Base-by-base conservation (phyloP, 1,140 invertebrate species). In the Achatina immaculata region DNA sequence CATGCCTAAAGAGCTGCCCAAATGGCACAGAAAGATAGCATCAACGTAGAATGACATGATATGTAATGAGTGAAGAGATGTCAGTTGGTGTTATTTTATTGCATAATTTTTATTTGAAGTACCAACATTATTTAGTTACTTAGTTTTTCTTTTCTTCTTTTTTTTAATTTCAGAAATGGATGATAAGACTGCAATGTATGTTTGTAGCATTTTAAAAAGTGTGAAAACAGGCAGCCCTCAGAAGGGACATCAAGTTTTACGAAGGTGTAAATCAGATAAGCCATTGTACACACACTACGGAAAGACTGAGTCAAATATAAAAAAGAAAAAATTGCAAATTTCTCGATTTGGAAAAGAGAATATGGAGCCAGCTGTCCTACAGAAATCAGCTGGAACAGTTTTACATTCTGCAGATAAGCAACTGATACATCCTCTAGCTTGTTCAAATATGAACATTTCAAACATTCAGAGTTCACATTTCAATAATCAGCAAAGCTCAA, bases 121-220 rank as follows among this genome's bases (percentile, higher is more conserved):
- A n/a, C n/a, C n/a, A n/a, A n/a, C n/a, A n/a, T n/a, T n/a, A n/a
- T n/a, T n/a, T n/a, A n/a, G n/a, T n/a, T n/a, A n/a, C n/a, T n/a
- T n/a, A n/a, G n/a, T n/a, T n/a, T n/a, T n/a, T n/a, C n/a, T n/a
- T n/a, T n/a, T n/a, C n/a, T n/a, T 68, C 69, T 34, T 43, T 81
- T 73, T 81, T 42, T 2, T 11, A 40, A n/a, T 81, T 81, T 42
- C 74, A 81, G 81, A 71, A 77, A 81, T 81, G 81, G 75, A 43
- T 62, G 73, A 69, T 16, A 34, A 66, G 36, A 69, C 43, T 51
- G 66, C 74, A 16, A n/a, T 55, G n/a, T 16, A 31, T 77, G 45
- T 19, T 31, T 36, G 55, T 68, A 43, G 58, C 68, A 24, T 71
- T 76, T 40, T 36, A 58, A 21, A 16, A 40, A 40, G 38, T 42